phyloP scores from a whole-genome alignment of 2,888 invertebrate species.

The Pteria penguin region DNA sequence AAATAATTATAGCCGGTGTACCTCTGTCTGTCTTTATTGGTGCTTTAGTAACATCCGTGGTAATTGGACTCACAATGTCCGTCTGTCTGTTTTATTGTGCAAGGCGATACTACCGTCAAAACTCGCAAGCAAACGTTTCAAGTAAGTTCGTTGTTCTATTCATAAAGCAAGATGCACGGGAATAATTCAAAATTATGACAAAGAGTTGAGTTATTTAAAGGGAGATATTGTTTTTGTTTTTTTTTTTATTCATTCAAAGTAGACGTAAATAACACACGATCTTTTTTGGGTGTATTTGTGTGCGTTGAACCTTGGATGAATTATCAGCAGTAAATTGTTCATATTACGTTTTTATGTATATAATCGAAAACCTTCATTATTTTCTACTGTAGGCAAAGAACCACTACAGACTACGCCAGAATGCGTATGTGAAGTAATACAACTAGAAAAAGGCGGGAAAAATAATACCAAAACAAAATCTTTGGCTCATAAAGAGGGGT shows the following conservation, averaged over 20 bases:
- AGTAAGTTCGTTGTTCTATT: background rate
- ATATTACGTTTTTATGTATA: no score
- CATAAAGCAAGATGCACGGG: no score
- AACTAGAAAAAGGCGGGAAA: no score
- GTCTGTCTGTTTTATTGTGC: background rate
- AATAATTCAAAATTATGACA: no score
- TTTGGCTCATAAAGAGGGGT: background rate
- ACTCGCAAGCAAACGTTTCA: background rate
- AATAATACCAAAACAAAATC: background rate
- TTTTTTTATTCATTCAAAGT: no score
- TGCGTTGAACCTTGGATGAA: no score
- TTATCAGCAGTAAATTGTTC: no score
- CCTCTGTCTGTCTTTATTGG: background rate
- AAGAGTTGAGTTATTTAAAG: no score
- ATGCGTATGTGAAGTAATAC: background rate
- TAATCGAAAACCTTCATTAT: background rate
- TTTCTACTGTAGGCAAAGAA: background rate
- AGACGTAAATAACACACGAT: no score
- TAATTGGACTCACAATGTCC: background rate
- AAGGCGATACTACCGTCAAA: background rate
- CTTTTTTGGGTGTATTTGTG: no score
- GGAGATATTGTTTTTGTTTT: no score
- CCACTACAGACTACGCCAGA: background rate
- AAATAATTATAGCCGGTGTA: background rate
- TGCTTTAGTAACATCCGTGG: background rate